Evolutionary conservation across 2,797 vertebrate species (phyloP), one percentile per base, ranked within the genome.

Genomic region (Cyclopterus lumpus): DNA sequence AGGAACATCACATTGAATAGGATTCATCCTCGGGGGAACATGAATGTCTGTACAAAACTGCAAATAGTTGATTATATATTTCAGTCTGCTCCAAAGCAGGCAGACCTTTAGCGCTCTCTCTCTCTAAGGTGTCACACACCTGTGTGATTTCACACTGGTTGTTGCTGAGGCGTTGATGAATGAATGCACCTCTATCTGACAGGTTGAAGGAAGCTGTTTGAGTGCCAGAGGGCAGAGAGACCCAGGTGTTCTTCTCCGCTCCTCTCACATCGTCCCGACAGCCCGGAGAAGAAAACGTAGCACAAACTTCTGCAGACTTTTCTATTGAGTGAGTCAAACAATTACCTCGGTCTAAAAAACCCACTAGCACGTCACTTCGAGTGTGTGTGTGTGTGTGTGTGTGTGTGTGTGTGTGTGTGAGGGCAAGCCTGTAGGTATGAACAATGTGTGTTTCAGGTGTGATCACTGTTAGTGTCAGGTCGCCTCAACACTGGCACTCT

Each of bases 381-480:
- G 32, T 30, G 61, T 34, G 40, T n/a, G 59, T 42, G 16, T 26
- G 75, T 73, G 70, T 16, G 32, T 68, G 49, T 55, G 34, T 8
- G 68, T 32, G n/a, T n/a, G 49, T 55, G 58, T 15, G 30, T 68
- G 77, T 55, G 60, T 44, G 16, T 26, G 75, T 74, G 71, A 20
- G 48, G 11, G 24, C 11, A 61, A 61, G 42, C 36, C 4, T 54
- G 14, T 16, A 7, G 26, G 74, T 79, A 83, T 79, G 63, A 73
- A 22, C 10, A 40, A 18, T 32, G 60, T 28, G 46, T 38, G 62
- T 49, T 72, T 53, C 71, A 85, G 67, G 77, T 77, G 86, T 64
- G 59, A 82, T 65, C 24, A 3, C 12, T n/a, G 64, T 40, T 24
- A 9, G 30, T 68, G 82, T 81, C 63, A 63, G 81, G 86, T 90